phyloP scores from a whole-genome alignment of 2,113 vertebrate genomes.

The Cardinalis cardinalis region DNA sequence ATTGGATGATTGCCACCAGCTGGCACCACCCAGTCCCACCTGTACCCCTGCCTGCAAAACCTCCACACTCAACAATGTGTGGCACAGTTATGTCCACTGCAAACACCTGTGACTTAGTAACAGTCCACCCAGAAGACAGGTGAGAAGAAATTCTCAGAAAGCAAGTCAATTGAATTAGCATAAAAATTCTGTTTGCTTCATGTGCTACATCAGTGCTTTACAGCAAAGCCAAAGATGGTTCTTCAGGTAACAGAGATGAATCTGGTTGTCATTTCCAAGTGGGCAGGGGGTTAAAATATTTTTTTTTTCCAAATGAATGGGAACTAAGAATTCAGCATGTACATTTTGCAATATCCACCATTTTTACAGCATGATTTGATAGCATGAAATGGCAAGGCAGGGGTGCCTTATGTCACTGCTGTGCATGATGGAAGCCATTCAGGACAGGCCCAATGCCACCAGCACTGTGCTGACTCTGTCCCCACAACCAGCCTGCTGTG shows the following conservation, averaged over 20 bases:
- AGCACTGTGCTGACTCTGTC: no score
- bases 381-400: background rate
- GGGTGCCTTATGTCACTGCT: no score
- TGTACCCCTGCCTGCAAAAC: background rate
- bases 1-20: background rate
- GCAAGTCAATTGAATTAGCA: constrained; percentile 54
- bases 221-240: constrained; percentile 25
- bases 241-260: background rate
- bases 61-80: background rate
- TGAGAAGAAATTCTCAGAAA: constrained; percentile 56
- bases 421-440: fast-evolving
- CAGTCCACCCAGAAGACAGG: background rate
- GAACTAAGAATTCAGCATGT: background rate
- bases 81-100: background rate
- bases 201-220: constrained; percentile 44
- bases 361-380: background rate
- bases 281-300: background rate
- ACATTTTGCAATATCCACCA: background rate
- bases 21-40: background rate
- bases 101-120: background rate
- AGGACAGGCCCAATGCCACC: no score
- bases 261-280: background rate
- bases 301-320: background rate
- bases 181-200: constrained; percentile 43
- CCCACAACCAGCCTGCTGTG: background rate